Evolutionary conservation across 2,888 invertebrate species (phyloP).

Genomic region (Caradrina kadenii): DNA sequence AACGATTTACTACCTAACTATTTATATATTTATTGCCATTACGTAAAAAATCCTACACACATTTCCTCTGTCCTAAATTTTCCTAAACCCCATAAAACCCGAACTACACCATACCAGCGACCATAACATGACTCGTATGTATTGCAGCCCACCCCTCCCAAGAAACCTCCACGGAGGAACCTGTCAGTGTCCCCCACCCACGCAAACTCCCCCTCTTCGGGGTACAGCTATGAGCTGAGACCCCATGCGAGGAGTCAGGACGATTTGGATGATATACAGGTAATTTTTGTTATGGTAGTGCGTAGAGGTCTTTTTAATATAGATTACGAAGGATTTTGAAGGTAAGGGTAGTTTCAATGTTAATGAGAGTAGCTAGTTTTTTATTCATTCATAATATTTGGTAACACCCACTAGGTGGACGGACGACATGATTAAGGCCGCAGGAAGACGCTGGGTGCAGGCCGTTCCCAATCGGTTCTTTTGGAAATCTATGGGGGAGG

Average conservation of each 20-base stretch:
- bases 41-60: background rate
- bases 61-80: background rate
- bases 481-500: no score
- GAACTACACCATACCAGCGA: constrained; percentile 14
- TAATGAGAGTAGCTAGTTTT: background rate
- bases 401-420: no score
- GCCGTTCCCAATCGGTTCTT: no score
- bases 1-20: background rate
- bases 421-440: no score
- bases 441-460: no score
- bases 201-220: constrained; percentile 89
- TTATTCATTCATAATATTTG: no score
- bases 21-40: background rate
- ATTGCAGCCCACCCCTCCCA: constrained; percentile 95
- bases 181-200: constrained; percentile 96
- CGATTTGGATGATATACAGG: constrained; percentile 92
- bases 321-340: constrained; percentile 14
- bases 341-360: constrained; percentile 12
- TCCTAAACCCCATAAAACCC: background rate
- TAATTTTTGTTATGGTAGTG: constrained; percentile 62
- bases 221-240: constrained; percentile 91
- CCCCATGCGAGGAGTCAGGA: constrained; percentile 93
- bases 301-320: background rate
- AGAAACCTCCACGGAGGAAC: constrained; percentile 96
- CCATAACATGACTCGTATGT: constrained; percentile 60